Evolutionary conservation across 2,113 vertebrate species (phyloP).

Genomic region (Recurvirostra avosetta): DNA sequence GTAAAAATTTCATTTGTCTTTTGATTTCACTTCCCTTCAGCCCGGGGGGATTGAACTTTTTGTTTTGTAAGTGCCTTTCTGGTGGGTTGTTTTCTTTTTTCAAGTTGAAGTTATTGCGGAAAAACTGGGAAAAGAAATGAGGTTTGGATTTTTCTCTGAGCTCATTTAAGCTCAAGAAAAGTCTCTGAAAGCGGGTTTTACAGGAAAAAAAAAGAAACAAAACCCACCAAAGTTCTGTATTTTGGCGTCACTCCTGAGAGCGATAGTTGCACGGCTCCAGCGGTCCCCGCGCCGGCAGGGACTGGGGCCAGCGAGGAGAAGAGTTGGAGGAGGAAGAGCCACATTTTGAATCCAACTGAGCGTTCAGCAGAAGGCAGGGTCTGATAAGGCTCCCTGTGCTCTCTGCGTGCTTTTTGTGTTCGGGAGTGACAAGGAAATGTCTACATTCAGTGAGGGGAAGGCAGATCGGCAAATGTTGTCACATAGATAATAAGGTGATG

Average conservation of each 20-base stretch:
- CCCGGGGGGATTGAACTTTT: neutral
- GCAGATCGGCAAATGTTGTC: neutral
- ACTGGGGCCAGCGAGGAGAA: neutral
- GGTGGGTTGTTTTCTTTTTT: neutral
- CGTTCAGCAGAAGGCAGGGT: neutral
- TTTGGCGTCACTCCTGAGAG: neutral
- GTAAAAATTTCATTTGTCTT: neutral
- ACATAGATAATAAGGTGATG: neutral
- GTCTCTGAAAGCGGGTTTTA: neutral
- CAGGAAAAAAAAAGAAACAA: neutral
- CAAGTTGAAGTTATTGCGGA: neutral
- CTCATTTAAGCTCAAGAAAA: neutral
- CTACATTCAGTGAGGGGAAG: neutral
- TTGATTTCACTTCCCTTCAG: neutral
- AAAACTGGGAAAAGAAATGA: neutral
- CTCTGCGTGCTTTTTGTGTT: rapidly evolving
- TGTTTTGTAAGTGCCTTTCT: neutral
- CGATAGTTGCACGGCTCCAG: neutral
- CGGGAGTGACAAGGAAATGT: rapidly evolving
- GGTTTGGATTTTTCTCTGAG: neutral
- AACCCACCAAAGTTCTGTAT: neutral
- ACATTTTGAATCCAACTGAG: neutral
- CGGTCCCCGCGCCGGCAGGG: neutral
- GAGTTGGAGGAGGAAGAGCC: neutral
- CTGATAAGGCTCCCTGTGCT: neutral